Base-by-base conservation (phyloP, 1,140 invertebrate genomes). In the Geopemphigus sp. region DNA sequence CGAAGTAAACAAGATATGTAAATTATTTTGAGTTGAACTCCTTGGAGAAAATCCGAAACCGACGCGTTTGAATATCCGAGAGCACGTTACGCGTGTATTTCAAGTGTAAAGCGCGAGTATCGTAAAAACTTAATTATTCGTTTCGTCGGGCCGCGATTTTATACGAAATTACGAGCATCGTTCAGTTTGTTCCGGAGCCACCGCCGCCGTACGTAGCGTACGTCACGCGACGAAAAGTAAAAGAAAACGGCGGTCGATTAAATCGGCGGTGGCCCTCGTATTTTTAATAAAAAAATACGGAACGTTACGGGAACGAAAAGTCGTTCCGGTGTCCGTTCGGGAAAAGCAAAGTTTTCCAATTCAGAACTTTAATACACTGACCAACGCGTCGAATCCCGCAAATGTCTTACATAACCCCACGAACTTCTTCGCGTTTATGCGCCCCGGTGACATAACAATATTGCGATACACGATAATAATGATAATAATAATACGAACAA, bases 331-430 rank as follows among this genome's bases (percentile, higher is more conserved):
- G n/a, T 39, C 61, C 24, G n/a, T 19, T 6, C 24, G 61, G 32
- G 32, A 64, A 64, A 17, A 45, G 29, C 61, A 64, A 64, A 64
- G 61, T 64, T 64, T 64, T 64, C 19, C 61, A 64, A 64, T 64
- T n/a, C 17, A 64, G 32, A 64, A 64, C 61, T 64, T 64, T 64
- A 24, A n/a, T n/a, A n/a, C n/a, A n/a, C n/a, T n/a, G n/a, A n/a
- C n/a, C n/a, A n/a, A n/a, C n/a, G n/a, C n/a, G n/a, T n/a, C n/a
- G n/a, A n/a, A n/a, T n/a, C n/a, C n/a, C n/a, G n/a, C n/a, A n/a
- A n/a, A n/a, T n/a, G n/a, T n/a, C n/a, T n/a, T n/a, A n/a, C n/a
- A n/a, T n/a, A n/a, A n/a, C n/a, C n/a, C n/a, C n/a, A n/a, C n/a
- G n/a, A 64, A 64, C 29, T 64, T 64, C 32, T 19, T 12, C 15